phyloP scores from a whole-genome alignment of 2,113 vertebrate genomes.

The Leucopternis melanops region DNA sequence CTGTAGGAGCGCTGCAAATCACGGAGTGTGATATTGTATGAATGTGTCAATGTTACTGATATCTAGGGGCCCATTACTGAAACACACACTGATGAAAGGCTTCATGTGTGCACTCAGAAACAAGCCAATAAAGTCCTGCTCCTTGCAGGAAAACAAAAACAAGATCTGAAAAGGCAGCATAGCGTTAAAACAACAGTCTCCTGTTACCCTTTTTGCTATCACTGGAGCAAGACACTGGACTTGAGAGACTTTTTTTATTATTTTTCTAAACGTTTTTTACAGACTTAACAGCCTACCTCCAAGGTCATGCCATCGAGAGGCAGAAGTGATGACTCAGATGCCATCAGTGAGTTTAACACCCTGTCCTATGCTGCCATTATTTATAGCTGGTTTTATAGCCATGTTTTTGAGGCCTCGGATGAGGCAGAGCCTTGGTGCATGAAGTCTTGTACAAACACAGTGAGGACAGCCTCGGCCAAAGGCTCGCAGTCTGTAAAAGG shows the following conservation, averaged over 20 bases:
- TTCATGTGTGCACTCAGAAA: constrained; percentile 12
- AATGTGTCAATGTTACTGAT: constrained; percentile 60
- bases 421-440: background rate
- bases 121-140: constrained; percentile 14
- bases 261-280: constrained; percentile 37
- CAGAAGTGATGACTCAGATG: constrained; percentile 51
- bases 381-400: constrained; percentile 22
- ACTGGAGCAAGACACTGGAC: constrained; percentile 32
- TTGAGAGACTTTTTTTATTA: constrained; percentile 4
- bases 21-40: constrained; percentile 24
- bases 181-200: constrained; percentile 29
- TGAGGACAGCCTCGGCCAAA: background rate
- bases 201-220: constrained; percentile 30
- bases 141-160: constrained; percentile 49
- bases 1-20: constrained; percentile 12
- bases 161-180: background rate
- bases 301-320: constrained; percentile 32
- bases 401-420: background rate
- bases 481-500: background rate
- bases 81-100: constrained; percentile 32
- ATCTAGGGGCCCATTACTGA: constrained; percentile 4
- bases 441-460: background rate
- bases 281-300: background rate
- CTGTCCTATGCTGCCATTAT: constrained; percentile 2
- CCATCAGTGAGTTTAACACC: constrained; percentile 28